These are phyloP conservation scores for Petrocephalus microphthalmus DNA, from an alignment of 2,113 vertebrate genomes.

Conservation along the genomic window DNA sequence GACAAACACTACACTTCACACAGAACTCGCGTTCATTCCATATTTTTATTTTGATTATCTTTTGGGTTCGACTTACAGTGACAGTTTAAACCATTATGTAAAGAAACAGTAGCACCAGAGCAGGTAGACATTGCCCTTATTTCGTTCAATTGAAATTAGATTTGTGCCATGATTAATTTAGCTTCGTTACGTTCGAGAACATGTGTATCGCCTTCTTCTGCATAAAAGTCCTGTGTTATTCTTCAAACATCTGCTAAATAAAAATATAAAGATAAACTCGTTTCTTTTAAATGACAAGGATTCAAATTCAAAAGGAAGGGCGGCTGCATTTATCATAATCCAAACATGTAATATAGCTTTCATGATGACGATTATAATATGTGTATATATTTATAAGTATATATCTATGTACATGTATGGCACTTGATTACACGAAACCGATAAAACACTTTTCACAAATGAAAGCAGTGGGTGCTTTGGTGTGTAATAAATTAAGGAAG, in stretches of 20 bases:
- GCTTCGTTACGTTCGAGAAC: conserved; percentile 45
- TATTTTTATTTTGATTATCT: conserved; percentile 57
- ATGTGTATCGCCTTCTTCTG: conserved; percentile 40
- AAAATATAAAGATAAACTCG: conserved; percentile 34
- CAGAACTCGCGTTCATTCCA: conserved; percentile 59
- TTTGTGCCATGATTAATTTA: conserved; percentile 59
- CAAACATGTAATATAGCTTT: conserved; percentile 66
- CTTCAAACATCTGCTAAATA: conserved; percentile 51
- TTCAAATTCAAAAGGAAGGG: conserved; percentile 61
- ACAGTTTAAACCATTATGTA: conserved; percentile 50
- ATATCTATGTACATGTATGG: conserved; percentile 67
- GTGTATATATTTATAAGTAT: conserved; percentile 57
- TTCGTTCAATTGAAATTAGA: conserved; percentile 55
- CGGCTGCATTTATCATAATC: conserved; percentile 61
- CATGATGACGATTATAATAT: conserved; percentile 61
- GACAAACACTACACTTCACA: conserved; percentile 57
- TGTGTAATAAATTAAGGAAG: conserved; percentile 66
- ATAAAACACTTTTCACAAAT: conserved; percentile 59
- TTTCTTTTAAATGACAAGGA: conserved; percentile 60
- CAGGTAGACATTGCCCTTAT: conserved; percentile 54
- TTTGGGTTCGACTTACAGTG: conserved; percentile 54
- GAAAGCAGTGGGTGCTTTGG: conserved; percentile 72
- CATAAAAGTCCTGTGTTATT: conserved; percentile 49
- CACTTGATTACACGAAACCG: conserved; percentile 74
- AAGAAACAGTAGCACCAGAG: conserved; percentile 68